These are phyloP conservation scores for Peromyscus nudipes DNA, from an alignment of 2,797 vertebrate species.

Conservation along the genomic window DNA sequence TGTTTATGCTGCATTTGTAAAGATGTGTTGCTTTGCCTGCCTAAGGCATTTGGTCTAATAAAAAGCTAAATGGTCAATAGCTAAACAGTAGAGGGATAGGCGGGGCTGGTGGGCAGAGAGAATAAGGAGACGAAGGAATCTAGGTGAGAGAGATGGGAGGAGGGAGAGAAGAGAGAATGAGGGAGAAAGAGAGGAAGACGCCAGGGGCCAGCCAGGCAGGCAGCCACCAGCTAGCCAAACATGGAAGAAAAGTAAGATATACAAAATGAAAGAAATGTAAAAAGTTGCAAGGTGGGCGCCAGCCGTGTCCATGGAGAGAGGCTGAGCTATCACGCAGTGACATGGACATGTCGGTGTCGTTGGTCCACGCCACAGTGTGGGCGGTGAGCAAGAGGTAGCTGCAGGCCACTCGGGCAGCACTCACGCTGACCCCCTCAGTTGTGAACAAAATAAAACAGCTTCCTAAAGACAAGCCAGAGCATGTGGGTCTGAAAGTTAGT, in stretches of 20 bases:
- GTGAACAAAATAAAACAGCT: too few relatives aligned
- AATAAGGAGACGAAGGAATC: background rate
- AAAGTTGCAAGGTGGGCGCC: background rate
- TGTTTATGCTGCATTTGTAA: background rate
- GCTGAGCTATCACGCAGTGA: too few relatives aligned
- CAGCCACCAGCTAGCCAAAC: background rate
- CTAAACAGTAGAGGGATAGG: background rate
- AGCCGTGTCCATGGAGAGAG: too few relatives aligned
- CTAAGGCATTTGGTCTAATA: background rate
- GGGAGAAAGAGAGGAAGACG: background rate
- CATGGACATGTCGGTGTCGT: too few relatives aligned
- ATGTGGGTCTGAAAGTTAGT: constrained; percentile 95
- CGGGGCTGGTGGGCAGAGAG: background rate
- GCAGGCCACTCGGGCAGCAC: too few relatives aligned
- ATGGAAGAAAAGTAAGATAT: background rate
- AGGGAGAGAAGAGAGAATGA: background rate
- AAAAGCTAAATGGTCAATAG: background rate
- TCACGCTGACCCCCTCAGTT: too few relatives aligned
- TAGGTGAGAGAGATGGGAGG: background rate
- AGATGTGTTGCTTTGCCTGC: background rate
- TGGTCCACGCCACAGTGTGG: too few relatives aligned
- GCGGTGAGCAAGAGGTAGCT: too few relatives aligned
- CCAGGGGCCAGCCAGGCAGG: background rate
- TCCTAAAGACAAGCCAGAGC: too few relatives aligned
- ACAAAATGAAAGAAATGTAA: background rate